Evolutionary conservation across 2,888 invertebrate genomes (phyloP).

Genomic region (Cryptus armator): DNA sequence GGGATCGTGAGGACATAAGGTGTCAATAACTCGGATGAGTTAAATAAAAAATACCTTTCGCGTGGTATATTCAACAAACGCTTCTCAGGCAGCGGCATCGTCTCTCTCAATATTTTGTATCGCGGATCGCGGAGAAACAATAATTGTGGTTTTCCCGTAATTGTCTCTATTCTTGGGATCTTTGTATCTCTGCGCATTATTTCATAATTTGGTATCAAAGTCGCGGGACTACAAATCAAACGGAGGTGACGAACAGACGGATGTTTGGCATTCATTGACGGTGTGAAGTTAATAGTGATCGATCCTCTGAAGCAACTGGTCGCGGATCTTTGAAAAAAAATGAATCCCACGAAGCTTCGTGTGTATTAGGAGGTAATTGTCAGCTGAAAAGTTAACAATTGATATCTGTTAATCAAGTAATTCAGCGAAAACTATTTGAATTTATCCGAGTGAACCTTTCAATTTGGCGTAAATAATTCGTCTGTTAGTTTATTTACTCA

Average conservation of each 20-base stretch:
- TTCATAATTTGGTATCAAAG: conserved; percentile 58
- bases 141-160: conserved; percentile 16
- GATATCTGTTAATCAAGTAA: too few species aligned
- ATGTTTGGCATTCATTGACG: not conserved
- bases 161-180: conserved; percentile 43
- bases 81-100: conserved; percentile 59
- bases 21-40: too few species aligned
- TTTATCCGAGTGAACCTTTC: too few species aligned
- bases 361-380: too few species aligned
- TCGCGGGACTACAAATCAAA: conserved; percentile 26
- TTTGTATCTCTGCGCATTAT: conserved; percentile 39
- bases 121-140: conserved; percentile 33
- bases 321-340: too few species aligned
- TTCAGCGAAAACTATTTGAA: too few species aligned
- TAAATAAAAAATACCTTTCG: conserved; percentile 48
- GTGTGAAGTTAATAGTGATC: not conserved
- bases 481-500: too few species aligned
- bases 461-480: too few species aligned
- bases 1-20: too few species aligned
- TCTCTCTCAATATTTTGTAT: conserved; percentile 41
- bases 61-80: conserved; percentile 63
- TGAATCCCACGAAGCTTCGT: too few species aligned
- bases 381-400: too few species aligned
- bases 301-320: too few species aligned
- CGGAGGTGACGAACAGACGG: not conserved